These are phyloP conservation scores for Crotalus helleri DNA, from an alignment of 2,113 vertebrate species.

Conservation along the genomic window DNA sequence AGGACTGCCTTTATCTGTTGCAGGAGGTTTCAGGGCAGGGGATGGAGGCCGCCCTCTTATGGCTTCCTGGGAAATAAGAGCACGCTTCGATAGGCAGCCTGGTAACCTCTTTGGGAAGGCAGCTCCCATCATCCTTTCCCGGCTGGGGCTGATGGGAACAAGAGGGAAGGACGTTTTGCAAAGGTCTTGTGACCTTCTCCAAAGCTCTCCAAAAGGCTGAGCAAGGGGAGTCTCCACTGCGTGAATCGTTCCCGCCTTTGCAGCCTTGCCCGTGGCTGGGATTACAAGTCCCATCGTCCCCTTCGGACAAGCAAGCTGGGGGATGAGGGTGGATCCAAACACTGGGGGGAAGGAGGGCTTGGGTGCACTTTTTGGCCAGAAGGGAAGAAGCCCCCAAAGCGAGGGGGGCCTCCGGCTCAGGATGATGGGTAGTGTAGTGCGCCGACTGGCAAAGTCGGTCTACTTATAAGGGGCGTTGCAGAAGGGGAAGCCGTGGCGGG, in stretches of 20 bases:
- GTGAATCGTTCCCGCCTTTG: accelerated
- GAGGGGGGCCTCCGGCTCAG: background rate
- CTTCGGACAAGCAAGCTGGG: background rate
- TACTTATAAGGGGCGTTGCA: no score
- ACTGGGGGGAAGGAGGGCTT: background rate
- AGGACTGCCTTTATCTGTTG: background rate
- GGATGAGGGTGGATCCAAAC: background rate
- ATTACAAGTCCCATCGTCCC: background rate
- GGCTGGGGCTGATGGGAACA: background rate
- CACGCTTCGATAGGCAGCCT: background rate
- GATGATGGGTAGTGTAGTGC: background rate
- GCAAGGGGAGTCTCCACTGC: background rate
- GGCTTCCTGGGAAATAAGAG: background rate
- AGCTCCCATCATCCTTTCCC: background rate
- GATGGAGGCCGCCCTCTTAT: background rate
- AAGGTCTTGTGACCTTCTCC: background rate
- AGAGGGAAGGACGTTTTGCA: background rate
- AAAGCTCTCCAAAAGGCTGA: background rate
- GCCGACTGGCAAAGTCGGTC: background rate
- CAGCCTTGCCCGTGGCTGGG: background rate
- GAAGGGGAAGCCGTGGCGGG: no score
- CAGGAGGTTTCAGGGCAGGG: background rate
- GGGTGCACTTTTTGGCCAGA: background rate
- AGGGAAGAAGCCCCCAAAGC: background rate
- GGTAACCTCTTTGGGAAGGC: background rate